Evolutionary conservation across 2,113 vertebrate genomes (phyloP).

Genomic region (Indri indri): DNA sequence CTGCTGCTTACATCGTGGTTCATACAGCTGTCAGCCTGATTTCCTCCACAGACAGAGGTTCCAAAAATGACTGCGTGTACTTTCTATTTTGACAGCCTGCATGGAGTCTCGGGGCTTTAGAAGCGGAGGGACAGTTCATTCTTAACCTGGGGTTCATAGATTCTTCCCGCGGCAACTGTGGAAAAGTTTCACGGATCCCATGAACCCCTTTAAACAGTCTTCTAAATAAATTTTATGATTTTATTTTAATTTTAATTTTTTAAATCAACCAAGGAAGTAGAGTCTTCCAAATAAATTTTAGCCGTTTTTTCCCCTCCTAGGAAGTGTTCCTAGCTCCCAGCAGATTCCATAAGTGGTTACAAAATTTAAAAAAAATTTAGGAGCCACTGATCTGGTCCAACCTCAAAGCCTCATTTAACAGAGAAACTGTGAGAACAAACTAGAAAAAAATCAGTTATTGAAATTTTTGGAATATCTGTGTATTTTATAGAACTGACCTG

Average conservation of each 20-base stretch:
- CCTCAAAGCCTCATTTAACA: neutral
- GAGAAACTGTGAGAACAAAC: constrained; percentile 18
- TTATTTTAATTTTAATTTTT: too few relatives aligned
- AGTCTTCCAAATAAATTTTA: neutral
- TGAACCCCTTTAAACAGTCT: neutral
- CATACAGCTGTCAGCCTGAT: constrained; percentile 40
- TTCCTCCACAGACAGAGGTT: constrained; percentile 36
- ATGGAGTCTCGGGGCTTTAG: neutral
- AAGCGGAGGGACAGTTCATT: neutral
- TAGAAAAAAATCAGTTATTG: neutral
- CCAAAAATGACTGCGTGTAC: neutral
- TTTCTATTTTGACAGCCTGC: neutral
- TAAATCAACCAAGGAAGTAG: too few relatives aligned
- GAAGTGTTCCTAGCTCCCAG: neutral
- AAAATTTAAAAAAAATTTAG: constrained; percentile 42
- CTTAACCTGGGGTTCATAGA: neutral
- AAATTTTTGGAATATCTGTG: constrained; percentile 36
- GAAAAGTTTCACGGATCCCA: neutral
- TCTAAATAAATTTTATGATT: neutral
- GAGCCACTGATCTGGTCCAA: neutral
- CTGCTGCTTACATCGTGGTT: neutral
- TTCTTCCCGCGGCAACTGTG: neutral
- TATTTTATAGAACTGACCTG: constrained; percentile 59
- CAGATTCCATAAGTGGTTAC: neutral
- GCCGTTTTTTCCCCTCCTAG: neutral